Evolutionary conservation across 92 coral and sea anemone species (phyloP).

Genomic region (Parazoanthus swiftii): DNA sequence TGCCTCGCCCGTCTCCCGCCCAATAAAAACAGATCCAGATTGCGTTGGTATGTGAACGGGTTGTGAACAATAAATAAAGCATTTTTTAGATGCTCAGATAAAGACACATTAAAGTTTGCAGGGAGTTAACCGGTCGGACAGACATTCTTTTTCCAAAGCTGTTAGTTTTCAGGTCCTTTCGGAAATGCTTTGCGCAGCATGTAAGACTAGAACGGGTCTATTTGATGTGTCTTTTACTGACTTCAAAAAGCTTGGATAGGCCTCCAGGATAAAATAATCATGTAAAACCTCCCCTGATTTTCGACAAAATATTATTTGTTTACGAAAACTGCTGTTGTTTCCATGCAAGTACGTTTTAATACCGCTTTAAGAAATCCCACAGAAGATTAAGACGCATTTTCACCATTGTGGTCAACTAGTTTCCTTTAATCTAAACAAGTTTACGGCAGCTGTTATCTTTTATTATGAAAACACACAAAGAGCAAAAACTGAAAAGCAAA

Average conservation of each 20-base stretch:
- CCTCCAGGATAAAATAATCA: not conserved
- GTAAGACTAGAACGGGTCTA: not conserved
- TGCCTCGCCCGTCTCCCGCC: constrained; percentile 9
- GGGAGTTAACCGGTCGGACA: not conserved
- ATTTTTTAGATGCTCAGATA: not conserved
- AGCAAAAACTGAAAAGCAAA: no score
- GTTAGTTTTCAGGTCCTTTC: not conserved
- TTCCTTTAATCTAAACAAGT: not conserved
- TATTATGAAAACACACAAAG: not conserved
- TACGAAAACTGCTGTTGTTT: no score
- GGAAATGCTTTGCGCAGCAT: not conserved
- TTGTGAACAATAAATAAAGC: not conserved
- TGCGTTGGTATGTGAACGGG: not conserved
- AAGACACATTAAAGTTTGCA: not conserved
- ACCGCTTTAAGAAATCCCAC: not conserved
- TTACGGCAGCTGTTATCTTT: no score
- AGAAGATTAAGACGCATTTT: no score
- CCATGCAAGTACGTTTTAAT: not conserved
- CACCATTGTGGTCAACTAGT: not conserved
- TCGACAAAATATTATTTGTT: not conserved
- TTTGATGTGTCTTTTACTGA: not conserved
- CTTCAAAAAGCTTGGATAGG: not conserved
- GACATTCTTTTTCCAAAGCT: not conserved
- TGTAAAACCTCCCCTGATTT: not conserved
- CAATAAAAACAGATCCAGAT: constrained; percentile 1